phyloP scores from a whole-genome alignment of 2,888 invertebrate genomes.

The Agapetus fuscipes region DNA sequence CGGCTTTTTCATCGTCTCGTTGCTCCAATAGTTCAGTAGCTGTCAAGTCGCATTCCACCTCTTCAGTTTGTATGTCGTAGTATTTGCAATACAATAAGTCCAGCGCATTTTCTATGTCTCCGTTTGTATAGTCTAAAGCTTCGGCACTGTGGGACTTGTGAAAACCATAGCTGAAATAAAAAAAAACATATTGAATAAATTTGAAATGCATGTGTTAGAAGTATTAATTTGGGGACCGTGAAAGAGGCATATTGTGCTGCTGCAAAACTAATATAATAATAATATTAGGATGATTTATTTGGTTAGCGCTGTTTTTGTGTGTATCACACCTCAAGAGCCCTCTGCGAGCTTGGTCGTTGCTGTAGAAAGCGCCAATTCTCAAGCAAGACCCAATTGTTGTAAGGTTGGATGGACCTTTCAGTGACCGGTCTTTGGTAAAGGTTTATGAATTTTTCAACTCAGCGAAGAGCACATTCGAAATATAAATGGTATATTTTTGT shows the following conservation, averaged over 20 bases:
- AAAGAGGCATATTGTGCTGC: neutral
- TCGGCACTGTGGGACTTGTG: slow-evolving; percentile 64
- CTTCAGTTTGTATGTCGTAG: slow-evolving; percentile 40
- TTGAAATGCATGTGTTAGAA: neutral
- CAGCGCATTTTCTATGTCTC: slow-evolving; percentile 61
- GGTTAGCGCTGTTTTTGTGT: too few species aligned
- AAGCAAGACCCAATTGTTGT: too few species aligned
- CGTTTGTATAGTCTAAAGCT: slow-evolving; percentile 57
- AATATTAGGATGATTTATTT: too few species aligned
- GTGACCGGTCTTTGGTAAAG: too few species aligned
- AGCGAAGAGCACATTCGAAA: too few species aligned
- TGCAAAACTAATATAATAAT: neutral
- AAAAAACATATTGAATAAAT: neutral
- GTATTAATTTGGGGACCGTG: too few species aligned
- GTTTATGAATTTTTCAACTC: too few species aligned
- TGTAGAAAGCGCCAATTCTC: too few species aligned
- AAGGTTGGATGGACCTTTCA: too few species aligned
- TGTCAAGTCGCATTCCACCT: slow-evolving; percentile 36
- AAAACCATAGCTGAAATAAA: slow-evolving; percentile 58
- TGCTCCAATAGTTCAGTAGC: slow-evolving; percentile 51
- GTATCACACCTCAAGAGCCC: too few species aligned
- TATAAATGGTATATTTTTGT: too few species aligned
- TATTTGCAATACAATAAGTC: slow-evolving; percentile 64
- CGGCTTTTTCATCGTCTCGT: slow-evolving; percentile 61
- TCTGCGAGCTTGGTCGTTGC: too few species aligned